Conservation (phyloP, 2,113 vertebrate species). For the Furnarius figulus region DNA sequence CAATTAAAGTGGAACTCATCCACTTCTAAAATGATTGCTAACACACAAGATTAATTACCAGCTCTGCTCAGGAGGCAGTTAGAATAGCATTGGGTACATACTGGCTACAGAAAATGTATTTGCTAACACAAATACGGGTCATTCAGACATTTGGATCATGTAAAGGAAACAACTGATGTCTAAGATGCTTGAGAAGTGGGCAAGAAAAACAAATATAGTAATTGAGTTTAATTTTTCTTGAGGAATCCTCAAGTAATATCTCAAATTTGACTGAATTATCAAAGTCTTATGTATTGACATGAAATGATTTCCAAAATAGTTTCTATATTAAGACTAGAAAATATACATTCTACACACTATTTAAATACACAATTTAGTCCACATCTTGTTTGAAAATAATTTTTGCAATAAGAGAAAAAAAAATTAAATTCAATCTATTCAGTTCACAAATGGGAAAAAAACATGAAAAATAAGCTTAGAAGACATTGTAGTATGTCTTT, state of each 20-base stretch:
- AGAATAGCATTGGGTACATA: not conserved
- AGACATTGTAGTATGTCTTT: not conserved
- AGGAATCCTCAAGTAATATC: not conserved
- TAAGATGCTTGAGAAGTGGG: not conserved
- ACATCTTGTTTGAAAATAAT: not conserved
- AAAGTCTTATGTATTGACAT: not conserved
- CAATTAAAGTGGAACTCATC: not conserved
- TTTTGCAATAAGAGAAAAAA: not conserved
- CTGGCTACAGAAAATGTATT: not conserved
- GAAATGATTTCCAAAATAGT: not conserved
- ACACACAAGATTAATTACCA: not conserved
- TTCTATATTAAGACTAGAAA: not conserved
- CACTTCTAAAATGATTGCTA: not conserved
- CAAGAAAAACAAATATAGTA: not conserved
- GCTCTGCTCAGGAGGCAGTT: not conserved
- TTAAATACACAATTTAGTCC: not conserved
- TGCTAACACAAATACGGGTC: not conserved
- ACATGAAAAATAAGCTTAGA: not conserved
- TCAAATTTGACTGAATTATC: not conserved
- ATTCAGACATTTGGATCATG: not conserved
- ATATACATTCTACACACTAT: not conserved
- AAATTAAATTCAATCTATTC: not conserved
- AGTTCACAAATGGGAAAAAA: not conserved
- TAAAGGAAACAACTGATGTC: not conserved
- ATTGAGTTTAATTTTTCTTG: not conserved